These are phyloP conservation scores for Drosophila neotestacea DNA, from an alignment of 2,888 invertebrate genomes.

Conservation along the genomic window DNA sequence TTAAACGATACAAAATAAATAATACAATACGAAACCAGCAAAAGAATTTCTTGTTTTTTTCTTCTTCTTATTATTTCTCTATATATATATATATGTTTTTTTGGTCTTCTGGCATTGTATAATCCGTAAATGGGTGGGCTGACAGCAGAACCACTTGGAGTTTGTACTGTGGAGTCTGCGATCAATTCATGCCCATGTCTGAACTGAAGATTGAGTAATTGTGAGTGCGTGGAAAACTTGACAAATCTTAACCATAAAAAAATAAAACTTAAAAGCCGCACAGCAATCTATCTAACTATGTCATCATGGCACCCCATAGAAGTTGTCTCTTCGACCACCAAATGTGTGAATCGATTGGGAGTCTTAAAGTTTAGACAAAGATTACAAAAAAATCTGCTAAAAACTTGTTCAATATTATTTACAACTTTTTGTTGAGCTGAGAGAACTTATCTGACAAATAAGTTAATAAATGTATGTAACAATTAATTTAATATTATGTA, in stretches of 20 bases:
- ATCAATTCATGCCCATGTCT: slow-evolving; percentile 28
- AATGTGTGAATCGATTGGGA: slow-evolving; percentile 4
- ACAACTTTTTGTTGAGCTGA: not conserved
- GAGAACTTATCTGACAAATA: not conserved
- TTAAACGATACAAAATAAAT: slow-evolving; percentile 60
- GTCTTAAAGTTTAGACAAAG: not conserved
- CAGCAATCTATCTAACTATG: slow-evolving; percentile 12
- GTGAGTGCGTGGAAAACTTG: slow-evolving; percentile 34
- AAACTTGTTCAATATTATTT: not conserved
- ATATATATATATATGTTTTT: slow-evolving; percentile 15
- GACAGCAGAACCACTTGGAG: slow-evolving; percentile 28
- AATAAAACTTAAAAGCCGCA: slow-evolving; percentile 3
- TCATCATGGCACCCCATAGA: slow-evolving; percentile 16
- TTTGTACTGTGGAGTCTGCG: slow-evolving; percentile 22
- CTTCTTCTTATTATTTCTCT: not conserved
- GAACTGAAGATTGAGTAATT: slow-evolving; percentile 54
- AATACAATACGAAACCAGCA: slow-evolving; percentile 44
- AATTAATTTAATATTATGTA: not conserved
- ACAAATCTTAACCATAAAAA: slow-evolving; percentile 17
- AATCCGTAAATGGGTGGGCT: slow-evolving; percentile 67
- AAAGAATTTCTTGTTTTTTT: slow-evolving; percentile 66
- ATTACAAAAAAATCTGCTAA: not conserved
- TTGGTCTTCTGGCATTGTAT: slow-evolving; percentile 65
- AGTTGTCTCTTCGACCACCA: not conserved
- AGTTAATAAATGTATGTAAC: not conserved